Evolutionary conservation across 2,888 invertebrate species (phyloP), one percentile per base, ranked within the genome.

Genomic region (Coleophora flavipennella): DNA sequence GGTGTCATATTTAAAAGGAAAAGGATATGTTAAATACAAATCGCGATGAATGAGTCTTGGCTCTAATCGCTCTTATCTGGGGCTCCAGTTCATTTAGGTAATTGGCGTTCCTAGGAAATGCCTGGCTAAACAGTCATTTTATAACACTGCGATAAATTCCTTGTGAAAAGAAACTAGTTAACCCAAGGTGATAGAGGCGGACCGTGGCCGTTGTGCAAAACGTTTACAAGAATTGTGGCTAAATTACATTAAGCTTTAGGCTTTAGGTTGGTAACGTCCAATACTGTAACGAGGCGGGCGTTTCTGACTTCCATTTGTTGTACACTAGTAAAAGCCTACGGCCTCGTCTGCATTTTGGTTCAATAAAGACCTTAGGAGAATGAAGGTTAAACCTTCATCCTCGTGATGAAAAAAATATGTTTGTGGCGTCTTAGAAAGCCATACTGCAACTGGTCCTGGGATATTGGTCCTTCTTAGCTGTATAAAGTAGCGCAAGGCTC

Each of bases 31-130:
- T 4, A 20, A 20, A 20, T 20, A 20, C 20, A 4, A 6, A 20
- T 20, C 6, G 20, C 20, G 20, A 20, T 20, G 20, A 20, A 20
- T 20, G 20, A 4, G 20, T 20, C 20, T 20, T 20, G 20, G 20
- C 20, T 67, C 65, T 72, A 73, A 76, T 73, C 63, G 64, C 51
- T 55, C 53, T 59, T 73, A 73, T 71, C 68, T 65, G 52, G 57
- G 51, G 58, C 57, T 20, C 20, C 20, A 20, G 55, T 68, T 62
- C 72, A 69, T 76, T 77, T 53, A 59, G 62, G 67, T 70, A 72
- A 75, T 73, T 69, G 65, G 63, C 56, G 53, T 45, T 53, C 56
- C 49, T 53, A 52, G 52, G 51, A 62, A 64, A 60, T 53, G 49
- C 54, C 52, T 46, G 47, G 43, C 56, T 59, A 62, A 66, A 55